Evolutionary conservation across 2,888 invertebrate genomes (phyloP), one percentile per base, ranked within the genome.

Genomic region (Lacanobia oleracea): DNA sequence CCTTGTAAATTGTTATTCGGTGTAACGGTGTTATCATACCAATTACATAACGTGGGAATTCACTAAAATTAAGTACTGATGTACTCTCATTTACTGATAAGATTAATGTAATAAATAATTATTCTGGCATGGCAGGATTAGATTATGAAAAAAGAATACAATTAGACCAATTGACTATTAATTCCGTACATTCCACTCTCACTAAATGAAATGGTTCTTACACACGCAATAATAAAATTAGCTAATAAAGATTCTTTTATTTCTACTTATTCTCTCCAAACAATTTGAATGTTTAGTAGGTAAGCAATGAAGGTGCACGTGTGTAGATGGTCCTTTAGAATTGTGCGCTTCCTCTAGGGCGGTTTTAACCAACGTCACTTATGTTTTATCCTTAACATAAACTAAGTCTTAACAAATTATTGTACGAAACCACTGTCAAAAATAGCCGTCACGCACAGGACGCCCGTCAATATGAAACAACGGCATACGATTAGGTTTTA

Each of bases 31-130:
- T 71, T 61, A 77, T 77, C 54, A 27, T 40, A 57, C 1, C 9
- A 60, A 51, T 54, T 73, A 73, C 16, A 78, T 72, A 68, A 72
- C 54, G 51, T 67, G 48, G 23, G 63, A 63, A 63, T 56, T 50
- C 63, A 68, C 61, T 65, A 33, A 60, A 63, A 53, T 59, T 59
- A 64, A 59, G 2, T 54, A 45, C 53, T 37, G 61, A 50, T 8
- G 23, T 21, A 43, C 40, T 60, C 6, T 67, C 12, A 48, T 67
- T 21, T 57, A 12, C 16, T 48, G 64, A 67, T 79, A 67, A 79
- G 50, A 53, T 9, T 63, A 68, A 70, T 37, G 27, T 21, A 33
- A 37, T 53, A 67, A 40, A 54, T 45, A 8, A 70, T 59, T 16
- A 9, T 12, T 45, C 21, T 63, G 33, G 21, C 9, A 14, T 63